Conservation (phyloP, 2,113 vertebrate genomes). For the Motacilla alba region DNA sequence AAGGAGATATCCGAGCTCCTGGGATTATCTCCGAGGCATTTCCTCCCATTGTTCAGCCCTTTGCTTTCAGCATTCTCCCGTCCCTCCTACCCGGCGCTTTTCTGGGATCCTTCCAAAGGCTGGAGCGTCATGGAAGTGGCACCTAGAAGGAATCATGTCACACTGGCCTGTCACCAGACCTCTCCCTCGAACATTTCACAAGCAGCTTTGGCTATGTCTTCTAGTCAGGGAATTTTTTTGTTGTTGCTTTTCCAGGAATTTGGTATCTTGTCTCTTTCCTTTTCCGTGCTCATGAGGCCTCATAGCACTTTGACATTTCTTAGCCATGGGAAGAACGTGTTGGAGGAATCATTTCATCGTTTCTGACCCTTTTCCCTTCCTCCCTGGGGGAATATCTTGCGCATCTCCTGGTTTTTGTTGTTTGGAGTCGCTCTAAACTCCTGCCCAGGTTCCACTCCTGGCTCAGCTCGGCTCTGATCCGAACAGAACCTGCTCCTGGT, state of each 20-base stretch:
- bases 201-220: not conserved
- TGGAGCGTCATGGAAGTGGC: not conserved
- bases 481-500: not conserved
- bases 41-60: constrained; percentile 8
- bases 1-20: not conserved
- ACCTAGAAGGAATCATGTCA: not conserved
- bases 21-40: constrained; percentile 12
- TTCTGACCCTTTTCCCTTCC: not conserved
- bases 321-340: not conserved
- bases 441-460: not conserved
- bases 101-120: not conserved
- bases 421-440: not conserved
- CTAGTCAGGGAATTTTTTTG: not conserved
- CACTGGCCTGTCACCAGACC: not conserved
- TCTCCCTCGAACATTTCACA: not conserved
- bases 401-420: not conserved
- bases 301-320: not conserved
- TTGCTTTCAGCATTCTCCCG: not conserved
- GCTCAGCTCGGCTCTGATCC: not conserved
- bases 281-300: not conserved
- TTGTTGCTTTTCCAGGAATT: not conserved
- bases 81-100: not conserved
- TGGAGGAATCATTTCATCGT: not conserved
- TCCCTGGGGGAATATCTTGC: not conserved
- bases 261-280: constrained; percentile 11